Conservation (phyloP, 2,113 vertebrate genomes). For the Deroptyus accipitrinus region DNA sequence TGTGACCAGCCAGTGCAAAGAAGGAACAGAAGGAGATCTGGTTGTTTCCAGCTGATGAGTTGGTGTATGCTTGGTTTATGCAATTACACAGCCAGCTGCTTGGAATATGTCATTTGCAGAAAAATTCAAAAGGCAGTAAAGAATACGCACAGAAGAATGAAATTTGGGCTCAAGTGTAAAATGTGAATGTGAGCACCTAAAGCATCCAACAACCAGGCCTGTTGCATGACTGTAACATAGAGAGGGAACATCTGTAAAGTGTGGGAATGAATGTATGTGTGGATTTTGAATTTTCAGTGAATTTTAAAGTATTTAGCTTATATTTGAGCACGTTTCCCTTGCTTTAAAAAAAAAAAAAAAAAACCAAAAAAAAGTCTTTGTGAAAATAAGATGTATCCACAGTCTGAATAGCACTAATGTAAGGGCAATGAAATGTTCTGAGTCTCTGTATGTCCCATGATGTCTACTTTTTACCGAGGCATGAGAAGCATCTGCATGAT, state of each 20-base stretch:
- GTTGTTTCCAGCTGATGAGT: slow-evolving; percentile 61
- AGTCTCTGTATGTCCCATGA: background rate
- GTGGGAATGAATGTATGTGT: slow-evolving; percentile 2
- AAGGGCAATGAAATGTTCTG: background rate
- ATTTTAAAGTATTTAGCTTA: slow-evolving; percentile 5
- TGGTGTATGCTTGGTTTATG: slow-evolving; percentile 54
- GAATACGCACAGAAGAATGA: slow-evolving; percentile 32
- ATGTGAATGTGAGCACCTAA: background rate
- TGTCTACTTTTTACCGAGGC: background rate
- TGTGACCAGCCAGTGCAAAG: slow-evolving; percentile 40
- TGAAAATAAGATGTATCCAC: background rate
- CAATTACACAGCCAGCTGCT: slow-evolving; percentile 52
- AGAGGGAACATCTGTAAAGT: slow-evolving; percentile 35
- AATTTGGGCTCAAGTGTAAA: slow-evolving; percentile 37
- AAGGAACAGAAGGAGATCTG: slow-evolving; percentile 54
- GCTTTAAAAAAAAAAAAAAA: background rate
- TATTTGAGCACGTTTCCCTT: background rate
- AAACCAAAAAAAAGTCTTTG: background rate
- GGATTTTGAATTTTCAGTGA: slow-evolving; percentile 14
- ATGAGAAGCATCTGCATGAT: background rate
- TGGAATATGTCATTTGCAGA: slow-evolving; percentile 35
- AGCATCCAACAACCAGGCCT: background rate
- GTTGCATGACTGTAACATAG: background rate
- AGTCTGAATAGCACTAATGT: background rate
- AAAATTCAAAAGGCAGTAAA: slow-evolving; percentile 21